A percentile compares a stretch with the other conserved stretches of the same genome.
Evolutionary conservation across 2,113 vertebrate genomes (phyloP).

Genomic region (Bucco capensis): DNA sequence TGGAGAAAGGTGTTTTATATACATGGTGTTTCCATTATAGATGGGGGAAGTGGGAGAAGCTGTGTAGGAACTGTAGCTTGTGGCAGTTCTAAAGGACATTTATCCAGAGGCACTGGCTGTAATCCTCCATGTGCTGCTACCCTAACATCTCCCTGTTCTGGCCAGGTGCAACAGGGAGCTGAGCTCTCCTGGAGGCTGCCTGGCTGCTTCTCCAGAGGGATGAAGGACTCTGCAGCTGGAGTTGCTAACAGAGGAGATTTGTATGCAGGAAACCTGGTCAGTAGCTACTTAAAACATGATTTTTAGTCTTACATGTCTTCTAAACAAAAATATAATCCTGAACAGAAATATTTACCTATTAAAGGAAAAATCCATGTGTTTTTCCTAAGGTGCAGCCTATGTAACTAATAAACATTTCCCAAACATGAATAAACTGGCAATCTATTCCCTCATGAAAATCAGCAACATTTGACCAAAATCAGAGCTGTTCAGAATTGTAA

Average conservation of each 20-base stretch:
- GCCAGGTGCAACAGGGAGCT: background rate
- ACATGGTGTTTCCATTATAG: background rate
- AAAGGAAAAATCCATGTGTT: background rate
- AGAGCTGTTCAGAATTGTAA: background rate
- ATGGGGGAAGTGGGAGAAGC: background rate
- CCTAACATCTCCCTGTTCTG: background rate
- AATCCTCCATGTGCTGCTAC: background rate
- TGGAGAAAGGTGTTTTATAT: background rate
- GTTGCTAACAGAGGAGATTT: background rate
- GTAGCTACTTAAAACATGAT: background rate
- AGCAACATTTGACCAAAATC: background rate
- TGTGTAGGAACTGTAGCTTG: fast-evolving
- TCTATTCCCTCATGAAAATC: background rate
- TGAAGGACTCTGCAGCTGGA: background rate
- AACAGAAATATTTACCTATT: background rate
- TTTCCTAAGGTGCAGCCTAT: background rate
- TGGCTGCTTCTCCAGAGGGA: background rate
- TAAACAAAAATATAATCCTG: background rate
- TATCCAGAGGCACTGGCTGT: background rate
- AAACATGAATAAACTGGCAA: background rate
- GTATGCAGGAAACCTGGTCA: background rate
- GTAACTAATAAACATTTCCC: background rate
- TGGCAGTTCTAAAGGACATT: background rate
- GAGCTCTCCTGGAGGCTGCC: background rate
- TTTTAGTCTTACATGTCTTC: background rate